These are phyloP conservation scores for Malurus leucopterus DNA, from an alignment of 2,797 vertebrate species.

Conservation along the genomic window DNA sequence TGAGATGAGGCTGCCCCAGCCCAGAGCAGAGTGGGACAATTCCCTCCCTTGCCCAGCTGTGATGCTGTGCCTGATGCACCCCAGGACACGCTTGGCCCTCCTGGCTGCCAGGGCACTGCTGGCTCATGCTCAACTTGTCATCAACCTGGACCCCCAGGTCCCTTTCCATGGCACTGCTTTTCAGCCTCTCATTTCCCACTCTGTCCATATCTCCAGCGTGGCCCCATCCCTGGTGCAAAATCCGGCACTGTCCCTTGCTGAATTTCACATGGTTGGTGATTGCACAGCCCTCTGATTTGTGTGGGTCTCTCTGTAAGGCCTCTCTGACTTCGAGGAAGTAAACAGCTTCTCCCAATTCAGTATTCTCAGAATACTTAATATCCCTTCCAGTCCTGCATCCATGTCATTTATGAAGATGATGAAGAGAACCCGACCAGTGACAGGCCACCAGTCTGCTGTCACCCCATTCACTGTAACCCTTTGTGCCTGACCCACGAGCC, in stretches of 20 bases:
- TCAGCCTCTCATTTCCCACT: neutral
- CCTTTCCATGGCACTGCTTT: neutral
- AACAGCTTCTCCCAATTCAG: neutral
- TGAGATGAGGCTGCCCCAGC: accelerated
- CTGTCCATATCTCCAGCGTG: too few species aligned
- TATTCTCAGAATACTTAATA: neutral
- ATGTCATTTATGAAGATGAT: neutral
- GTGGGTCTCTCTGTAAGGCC: accelerated
- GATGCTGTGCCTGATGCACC: accelerated
- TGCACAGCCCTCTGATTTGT: neutral
- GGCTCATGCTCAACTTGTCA: accelerated
- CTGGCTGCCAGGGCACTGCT: neutral
- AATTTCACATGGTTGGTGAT: neutral
- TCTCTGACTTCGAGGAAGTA: neutral
- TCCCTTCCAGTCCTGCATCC: neutral
- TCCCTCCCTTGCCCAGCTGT: neutral
- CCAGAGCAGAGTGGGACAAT: neutral
- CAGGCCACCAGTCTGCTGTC: neutral
- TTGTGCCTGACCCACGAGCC: neutral
- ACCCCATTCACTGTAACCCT: neutral
- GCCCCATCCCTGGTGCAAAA: neutral
- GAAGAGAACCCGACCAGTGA: neutral
- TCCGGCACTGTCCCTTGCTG: neutral
- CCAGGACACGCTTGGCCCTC: accelerated
- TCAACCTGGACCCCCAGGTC: accelerated